Conservation (phyloP, 1,140 invertebrate genomes). For the Drosophila eugracilis region DNA sequence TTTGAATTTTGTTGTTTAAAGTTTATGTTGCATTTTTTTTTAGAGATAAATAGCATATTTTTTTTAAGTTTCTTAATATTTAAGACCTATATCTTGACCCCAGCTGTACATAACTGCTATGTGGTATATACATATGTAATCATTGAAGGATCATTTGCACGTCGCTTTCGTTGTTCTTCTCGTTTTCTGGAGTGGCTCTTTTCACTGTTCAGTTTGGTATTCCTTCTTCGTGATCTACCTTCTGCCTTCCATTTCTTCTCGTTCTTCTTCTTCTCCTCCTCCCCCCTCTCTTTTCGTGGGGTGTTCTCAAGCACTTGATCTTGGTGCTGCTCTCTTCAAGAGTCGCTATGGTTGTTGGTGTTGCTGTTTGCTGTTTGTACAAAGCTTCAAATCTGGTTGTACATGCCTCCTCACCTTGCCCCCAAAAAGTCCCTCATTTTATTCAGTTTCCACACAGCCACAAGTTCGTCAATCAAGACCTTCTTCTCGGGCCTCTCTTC, state of each 20-base stretch:
- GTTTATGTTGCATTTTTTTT: no score
- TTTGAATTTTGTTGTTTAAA: background rate
- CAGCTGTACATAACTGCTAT: slow-evolving; percentile 1
- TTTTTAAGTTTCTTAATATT: no score
- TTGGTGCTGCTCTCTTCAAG: slow-evolving; percentile 48
- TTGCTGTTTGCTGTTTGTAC: slow-evolving; percentile 76
- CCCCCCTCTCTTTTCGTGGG: background rate
- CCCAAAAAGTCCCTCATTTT: slow-evolving; percentile 4
- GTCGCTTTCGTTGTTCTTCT: slow-evolving; percentile 55
- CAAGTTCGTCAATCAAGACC: slow-evolving; percentile 55
- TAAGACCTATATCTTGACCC: slow-evolving; percentile 3
- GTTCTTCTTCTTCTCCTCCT: slow-evolving; percentile 10
- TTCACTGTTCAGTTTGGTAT: slow-evolving; percentile 28
- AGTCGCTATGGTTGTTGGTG: slow-evolving; percentile 19
- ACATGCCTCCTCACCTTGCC: slow-evolving; percentile 35
- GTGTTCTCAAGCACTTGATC: slow-evolving; percentile 73
- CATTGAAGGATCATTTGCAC: slow-evolving; percentile 73
- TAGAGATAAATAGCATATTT: no score
- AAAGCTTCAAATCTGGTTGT: slow-evolving; percentile 83
- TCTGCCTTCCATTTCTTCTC: slow-evolving; percentile 31
- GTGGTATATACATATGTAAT: slow-evolving; percentile 41
- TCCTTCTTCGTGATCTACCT: slow-evolving; percentile 19
- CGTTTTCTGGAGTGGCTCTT: slow-evolving; percentile 51
- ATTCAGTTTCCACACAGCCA: slow-evolving; percentile 38
- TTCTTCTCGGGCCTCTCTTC: slow-evolving; percentile 4